These are phyloP conservation scores for Nomada flava DNA, from an alignment of 2,888 invertebrate genomes.

Conservation along the genomic window DNA sequence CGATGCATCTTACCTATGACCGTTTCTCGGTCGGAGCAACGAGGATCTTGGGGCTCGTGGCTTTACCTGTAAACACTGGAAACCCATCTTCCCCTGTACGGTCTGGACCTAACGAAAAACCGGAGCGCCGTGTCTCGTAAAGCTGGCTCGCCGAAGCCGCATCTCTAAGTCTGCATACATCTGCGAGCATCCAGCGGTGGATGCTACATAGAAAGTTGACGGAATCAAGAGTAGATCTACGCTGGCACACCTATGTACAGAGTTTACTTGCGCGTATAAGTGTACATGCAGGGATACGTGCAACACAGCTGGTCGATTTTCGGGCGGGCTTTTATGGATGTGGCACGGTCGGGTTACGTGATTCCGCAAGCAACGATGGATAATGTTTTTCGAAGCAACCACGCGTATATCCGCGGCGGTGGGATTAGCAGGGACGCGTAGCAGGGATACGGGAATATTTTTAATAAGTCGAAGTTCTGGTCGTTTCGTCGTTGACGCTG, in stretches of 20 bases:
- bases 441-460: slow-evolving; percentile 38
- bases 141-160: slow-evolving; percentile 30
- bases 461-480: slow-evolving; percentile 55
- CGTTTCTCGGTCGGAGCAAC: slow-evolving; percentile 55
- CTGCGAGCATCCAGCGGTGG: neutral
- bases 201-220: neutral
- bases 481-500: slow-evolving; percentile 44
- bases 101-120: slow-evolving; percentile 64
- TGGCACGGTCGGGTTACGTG: slow-evolving; percentile 6
- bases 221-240: neutral
- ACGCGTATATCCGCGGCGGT: neutral
- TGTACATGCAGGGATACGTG: neutral
- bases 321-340: neutral
- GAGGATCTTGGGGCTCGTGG: slow-evolving; percentile 62
- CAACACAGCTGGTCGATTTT: slow-evolving; percentile 3
- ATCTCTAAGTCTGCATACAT: neutral
- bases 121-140: slow-evolving; percentile 72
- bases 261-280: neutral
- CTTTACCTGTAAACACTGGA: slow-evolving; percentile 76
- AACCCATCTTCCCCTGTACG: slow-evolving; percentile 71
- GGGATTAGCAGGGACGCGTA: slow-evolving; percentile 10
- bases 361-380: neutral
- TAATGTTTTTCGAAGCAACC: neutral
- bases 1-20: slow-evolving; percentile 57
- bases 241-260: neutral